Evolutionary conservation across 2,888 invertebrate species (phyloP).

Genomic region (Brachypterus glaber): DNA sequence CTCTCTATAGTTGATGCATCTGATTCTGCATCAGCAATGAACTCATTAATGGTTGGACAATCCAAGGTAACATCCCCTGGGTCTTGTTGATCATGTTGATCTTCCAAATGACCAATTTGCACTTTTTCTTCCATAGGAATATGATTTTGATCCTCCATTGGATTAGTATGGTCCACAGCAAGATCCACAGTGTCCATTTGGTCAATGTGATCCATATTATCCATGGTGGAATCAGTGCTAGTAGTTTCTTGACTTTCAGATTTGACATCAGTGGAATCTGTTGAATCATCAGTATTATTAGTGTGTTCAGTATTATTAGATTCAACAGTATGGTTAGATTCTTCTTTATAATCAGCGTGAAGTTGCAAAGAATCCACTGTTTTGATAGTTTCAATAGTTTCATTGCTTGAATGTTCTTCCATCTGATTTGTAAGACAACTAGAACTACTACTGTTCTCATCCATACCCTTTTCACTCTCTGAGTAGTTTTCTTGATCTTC

Average conservation of each 20-base stretch:
- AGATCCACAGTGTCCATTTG: constrained; percentile 18
- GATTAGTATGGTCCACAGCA: constrained; percentile 17
- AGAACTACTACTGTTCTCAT: constrained; percentile 26
- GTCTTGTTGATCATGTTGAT: constrained; percentile 12
- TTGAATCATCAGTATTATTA: constrained; percentile 23
- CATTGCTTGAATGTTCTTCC: constrained; percentile 25
- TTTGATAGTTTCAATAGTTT: constrained; percentile 22
- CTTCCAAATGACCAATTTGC: constrained; percentile 13
- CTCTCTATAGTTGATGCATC: constrained; percentile 18
- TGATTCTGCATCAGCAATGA: constrained; percentile 6
- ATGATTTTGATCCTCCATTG: constrained; percentile 21
- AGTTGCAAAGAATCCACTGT: constrained; percentile 28
- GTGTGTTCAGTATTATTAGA: constrained; percentile 11
- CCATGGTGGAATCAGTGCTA: background rate
- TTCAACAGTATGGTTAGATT: constrained; percentile 18
- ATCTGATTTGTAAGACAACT: constrained; percentile 22
- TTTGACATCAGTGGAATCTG: constrained; percentile 21
- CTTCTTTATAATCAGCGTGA: constrained; percentile 25
- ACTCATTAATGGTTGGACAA: no score
- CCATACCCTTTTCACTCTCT: constrained; percentile 19
- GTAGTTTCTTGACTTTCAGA: constrained; percentile 7
- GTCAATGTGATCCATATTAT: constrained; percentile 19
- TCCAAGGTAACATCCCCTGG: no score
- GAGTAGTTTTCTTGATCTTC: constrained; percentile 24
- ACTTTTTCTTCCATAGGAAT: constrained; percentile 14